These are phyloP conservation scores for Neodiprion pinetum DNA, from an alignment of 1,140 invertebrate genomes.

Conservation along the genomic window DNA sequence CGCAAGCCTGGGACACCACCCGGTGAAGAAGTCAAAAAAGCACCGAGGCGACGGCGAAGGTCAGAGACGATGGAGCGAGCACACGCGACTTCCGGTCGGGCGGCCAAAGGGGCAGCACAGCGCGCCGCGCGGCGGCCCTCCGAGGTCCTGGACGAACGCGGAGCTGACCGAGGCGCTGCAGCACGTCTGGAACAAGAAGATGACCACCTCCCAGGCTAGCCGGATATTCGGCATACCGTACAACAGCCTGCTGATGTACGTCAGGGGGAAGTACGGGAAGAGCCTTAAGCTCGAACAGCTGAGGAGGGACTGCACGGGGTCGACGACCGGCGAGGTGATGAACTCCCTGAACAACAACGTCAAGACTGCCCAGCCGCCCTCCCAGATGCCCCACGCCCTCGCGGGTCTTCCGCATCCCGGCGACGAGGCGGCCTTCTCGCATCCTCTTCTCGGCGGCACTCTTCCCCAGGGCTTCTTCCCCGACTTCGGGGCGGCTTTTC, in stretches of 20 bases:
- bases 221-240: conserved; percentile 90
- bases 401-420: conserved; percentile 41
- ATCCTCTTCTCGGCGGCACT: conserved; percentile 69
- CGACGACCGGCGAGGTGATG: conserved; percentile 70
- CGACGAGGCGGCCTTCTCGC: conserved; percentile 47
- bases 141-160: conserved; percentile 88
- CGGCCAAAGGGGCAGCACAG: conserved; percentile 88
- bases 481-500: conserved; percentile 78
- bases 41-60: conserved; percentile 45
- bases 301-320: conserved; percentile 83
- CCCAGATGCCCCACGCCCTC: conserved; percentile 58
- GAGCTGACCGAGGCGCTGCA: conserved; percentile 87
- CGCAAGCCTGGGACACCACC: conserved; percentile 38
- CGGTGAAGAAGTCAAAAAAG: conserved; percentile 45
- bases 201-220: conserved; percentile 92
- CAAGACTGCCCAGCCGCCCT: conserved; percentile 65
- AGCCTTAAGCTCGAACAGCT: conserved; percentile 86
- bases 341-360: conserved; percentile 76
- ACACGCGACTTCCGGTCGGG: conserved; percentile 60
- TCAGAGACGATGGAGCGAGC: conserved; percentile 51
- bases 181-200: conserved; percentile 92
- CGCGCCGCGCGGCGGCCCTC: conserved; percentile 85
- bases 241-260: conserved; percentile 91
- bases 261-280: conserved; percentile 90
- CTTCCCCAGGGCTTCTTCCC: conserved; percentile 75